Base-by-base conservation (phyloP, 2,888 invertebrate species). In the Parnassius orleans region DNA sequence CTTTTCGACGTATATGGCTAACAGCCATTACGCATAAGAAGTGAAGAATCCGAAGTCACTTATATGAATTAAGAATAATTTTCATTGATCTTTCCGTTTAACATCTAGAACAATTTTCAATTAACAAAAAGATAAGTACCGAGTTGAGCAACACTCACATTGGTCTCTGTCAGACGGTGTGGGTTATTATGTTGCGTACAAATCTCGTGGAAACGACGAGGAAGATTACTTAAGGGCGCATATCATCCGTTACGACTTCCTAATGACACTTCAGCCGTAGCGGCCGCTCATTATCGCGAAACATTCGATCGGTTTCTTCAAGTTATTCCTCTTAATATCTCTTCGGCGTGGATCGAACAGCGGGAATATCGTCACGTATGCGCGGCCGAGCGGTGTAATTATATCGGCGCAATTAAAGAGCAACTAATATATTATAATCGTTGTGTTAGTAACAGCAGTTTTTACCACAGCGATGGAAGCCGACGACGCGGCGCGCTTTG, bases 361-460 rank as follows among this genome's bases (percentile, higher is more conserved):
- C 73, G 81, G 86, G 90, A 85, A 90, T 91, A 91, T 91, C 85
- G 90, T 90, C 91, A 91, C 91, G 91, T 90, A 84, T 86, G 78
- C 81, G 74, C 83, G 71, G 78, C 78, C 78, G 79, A 84, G 83
- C 83, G 81, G 71, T 81, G 84, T 90, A 89, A 91, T 91, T 91
- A 91, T 91, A 91, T 91, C 87, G 86, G 75, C 79, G 84, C 89
- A 90, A 90, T 91, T 91, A 91, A 87, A 87, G 81, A 74, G 79
- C 80, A 85, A 90, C 91, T 90, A 91, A 91, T 91, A 91, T 90
- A 91, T 88, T 90, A 91, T 91, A 91, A 91, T 90, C 87, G 90
- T 83, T 87, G 85, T 78, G 87, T 89, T 83, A 87, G 86, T 84
- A 82, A 84, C 81, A 79, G 76, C 74, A 65, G 78, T 91, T 91